Conservation (phyloP, 1,140 invertebrate species). For the Cheumatopsyche charites region DNA sequence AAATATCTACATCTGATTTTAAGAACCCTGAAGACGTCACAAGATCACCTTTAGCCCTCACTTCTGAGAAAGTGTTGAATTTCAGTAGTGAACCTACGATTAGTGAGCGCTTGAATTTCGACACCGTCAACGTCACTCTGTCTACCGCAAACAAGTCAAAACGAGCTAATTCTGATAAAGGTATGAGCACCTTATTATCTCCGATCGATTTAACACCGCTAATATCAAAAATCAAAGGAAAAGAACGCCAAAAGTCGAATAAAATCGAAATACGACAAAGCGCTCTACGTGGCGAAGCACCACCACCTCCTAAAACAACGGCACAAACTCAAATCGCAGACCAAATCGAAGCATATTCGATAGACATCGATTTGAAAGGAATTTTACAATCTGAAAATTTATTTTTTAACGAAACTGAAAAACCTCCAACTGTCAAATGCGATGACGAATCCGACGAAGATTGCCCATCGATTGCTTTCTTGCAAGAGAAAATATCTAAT, state of each 20-base stretch:
- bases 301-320: constrained; percentile 5
- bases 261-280: neutral
- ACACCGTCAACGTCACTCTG: too few species aligned
- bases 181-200: constrained; percentile 41
- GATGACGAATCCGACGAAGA: neutral
- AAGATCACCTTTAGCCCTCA: neutral
- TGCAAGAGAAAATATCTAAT: neutral
- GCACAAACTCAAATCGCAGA: neutral
- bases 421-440: neutral
- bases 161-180: constrained; percentile 33
- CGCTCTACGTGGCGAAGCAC: neutral
- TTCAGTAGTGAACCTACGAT: too few species aligned
- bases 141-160: neutral
- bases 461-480: neutral
- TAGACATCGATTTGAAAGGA: constrained; percentile 13
- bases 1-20: too few species aligned
- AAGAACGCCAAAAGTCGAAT: constrained; percentile 13
- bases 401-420: constrained; percentile 29
- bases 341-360: constrained; percentile 30
- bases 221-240: constrained; percentile 35
- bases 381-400: constrained; percentile 37
- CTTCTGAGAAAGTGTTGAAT: too few species aligned
- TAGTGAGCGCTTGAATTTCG: too few species aligned
- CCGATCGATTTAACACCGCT: constrained; percentile 41
- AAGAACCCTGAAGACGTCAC: neutral